phyloP scores from a whole-genome alignment of 2,888 invertebrate species.

The Parnassius glacialis region DNA sequence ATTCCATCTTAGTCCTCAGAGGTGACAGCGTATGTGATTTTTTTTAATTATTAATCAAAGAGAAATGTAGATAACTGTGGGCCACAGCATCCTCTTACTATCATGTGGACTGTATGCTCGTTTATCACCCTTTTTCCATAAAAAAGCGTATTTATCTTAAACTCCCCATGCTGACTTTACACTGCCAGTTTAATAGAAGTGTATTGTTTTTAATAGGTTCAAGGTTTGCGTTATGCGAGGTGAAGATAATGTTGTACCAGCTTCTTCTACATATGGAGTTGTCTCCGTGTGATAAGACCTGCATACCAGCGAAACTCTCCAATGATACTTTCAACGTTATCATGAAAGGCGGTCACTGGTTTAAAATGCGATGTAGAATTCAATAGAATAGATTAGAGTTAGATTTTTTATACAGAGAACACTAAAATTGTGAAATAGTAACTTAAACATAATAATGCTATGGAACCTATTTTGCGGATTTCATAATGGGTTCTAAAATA shows the following conservation, averaged over 20 bases:
- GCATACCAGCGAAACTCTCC: conserved; percentile 40
- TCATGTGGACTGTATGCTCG: too few species aligned
- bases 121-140: too few species aligned
- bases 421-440: too few species aligned
- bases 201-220: conserved; percentile 41
- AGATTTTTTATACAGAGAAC: neutral
- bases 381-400: neutral
- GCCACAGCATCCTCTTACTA: too few species aligned
- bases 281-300: conserved; percentile 46
- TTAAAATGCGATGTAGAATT: conserved; percentile 37
- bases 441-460: neutral
- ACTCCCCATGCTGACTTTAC: neutral
- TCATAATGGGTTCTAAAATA: neutral
- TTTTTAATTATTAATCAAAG: too few species aligned
- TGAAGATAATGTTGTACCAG: conserved; percentile 57
- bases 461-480: neutral
- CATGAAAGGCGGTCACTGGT: conserved; percentile 54
- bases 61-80: too few species aligned
- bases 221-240: conserved; percentile 58
- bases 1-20: too few species aligned
- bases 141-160: neutral
- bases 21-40: too few species aligned
- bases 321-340: conserved; percentile 40
- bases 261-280: conserved; percentile 49
- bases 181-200: conserved; percentile 8